phyloP scores from a whole-genome alignment of 2,113 vertebrate species.

The Synchiropus splendidus region DNA sequence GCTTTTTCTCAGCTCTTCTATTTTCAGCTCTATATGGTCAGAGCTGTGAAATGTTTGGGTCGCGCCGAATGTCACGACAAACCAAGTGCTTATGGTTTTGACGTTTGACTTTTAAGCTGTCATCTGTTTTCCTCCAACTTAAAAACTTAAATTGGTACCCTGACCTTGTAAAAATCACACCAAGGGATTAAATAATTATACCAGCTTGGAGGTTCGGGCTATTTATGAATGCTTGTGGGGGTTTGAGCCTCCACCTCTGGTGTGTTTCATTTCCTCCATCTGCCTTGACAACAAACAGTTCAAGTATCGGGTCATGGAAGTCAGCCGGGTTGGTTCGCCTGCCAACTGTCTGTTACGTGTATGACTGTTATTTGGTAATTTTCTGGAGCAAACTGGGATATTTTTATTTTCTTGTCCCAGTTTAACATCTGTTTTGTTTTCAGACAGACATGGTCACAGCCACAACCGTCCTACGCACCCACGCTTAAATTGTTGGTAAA shows the following conservation, averaged over 20 bases:
- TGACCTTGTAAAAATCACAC: constrained; percentile 36
- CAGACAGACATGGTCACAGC: constrained; percentile 57
- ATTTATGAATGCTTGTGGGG: constrained; percentile 44
- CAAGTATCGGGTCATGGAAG: not conserved
- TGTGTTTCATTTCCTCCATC: constrained; percentile 24
- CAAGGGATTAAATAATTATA: constrained; percentile 26
- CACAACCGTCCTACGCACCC: constrained; percentile 47
- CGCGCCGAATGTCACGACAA: constrained; percentile 26
- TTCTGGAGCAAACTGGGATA: constrained; percentile 16
- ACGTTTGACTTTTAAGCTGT: constrained; percentile 30
- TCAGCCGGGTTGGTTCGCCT: too few relatives aligned
- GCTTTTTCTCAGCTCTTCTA: not conserved
- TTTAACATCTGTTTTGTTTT: constrained; percentile 64
- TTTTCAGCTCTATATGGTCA: too few relatives aligned
- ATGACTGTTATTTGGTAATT: constrained; percentile 25
- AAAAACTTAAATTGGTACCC: constrained; percentile 27
- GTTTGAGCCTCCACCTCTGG: constrained; percentile 45
- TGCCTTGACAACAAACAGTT: constrained; percentile 19
- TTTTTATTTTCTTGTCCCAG: constrained; percentile 30
- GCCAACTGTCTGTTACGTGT: constrained; percentile 16
- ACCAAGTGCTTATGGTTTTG: constrained; percentile 23
- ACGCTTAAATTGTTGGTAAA: constrained; percentile 39
- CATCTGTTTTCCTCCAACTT: constrained; percentile 35
- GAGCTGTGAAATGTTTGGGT: constrained; percentile 19
- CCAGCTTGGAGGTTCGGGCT: constrained; percentile 19